Percentiles rank a stretch among this genome's conserved stretches.
Conservation (phyloP, 2,888 invertebrate species). For the Dicyrtomina minuta region DNA sequence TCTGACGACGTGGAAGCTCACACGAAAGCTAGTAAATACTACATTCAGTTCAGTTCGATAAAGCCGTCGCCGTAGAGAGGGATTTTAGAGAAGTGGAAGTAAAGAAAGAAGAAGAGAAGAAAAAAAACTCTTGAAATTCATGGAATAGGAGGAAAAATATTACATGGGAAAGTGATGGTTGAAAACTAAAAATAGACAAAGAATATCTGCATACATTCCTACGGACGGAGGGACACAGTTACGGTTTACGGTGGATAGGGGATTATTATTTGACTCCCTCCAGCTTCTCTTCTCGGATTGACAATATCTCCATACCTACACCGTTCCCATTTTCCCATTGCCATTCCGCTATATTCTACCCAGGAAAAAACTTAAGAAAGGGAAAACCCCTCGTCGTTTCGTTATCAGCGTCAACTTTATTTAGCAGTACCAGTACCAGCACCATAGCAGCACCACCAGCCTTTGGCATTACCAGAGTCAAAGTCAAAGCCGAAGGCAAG, state of each 20-base stretch:
- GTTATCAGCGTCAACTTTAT: too few species aligned
- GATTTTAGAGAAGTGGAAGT: not conserved
- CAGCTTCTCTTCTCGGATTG: not conserved
- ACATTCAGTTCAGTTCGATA: too few species aligned
- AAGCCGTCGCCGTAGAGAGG: too few species aligned
- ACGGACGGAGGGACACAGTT: conserved; percentile 5
- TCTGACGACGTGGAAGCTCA: too few species aligned
- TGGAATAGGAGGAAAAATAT: conserved; percentile 5
- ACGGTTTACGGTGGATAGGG: not conserved
- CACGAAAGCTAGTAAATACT: too few species aligned
- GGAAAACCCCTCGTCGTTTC: not conserved
- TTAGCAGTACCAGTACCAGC: too few species aligned
- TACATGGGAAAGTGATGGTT: not conserved
- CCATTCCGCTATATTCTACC: too few species aligned
- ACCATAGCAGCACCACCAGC: too few species aligned
- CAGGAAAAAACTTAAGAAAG: too few species aligned
- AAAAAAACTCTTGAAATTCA: not conserved
- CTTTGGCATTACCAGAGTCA: too few species aligned
- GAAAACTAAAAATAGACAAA: not conserved
- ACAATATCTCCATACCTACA: not conserved
- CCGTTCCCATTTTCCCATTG: not conserved
- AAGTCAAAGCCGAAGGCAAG: not conserved
- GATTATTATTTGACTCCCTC: conserved; percentile 14
- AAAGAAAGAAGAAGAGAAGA: conserved; percentile 1
- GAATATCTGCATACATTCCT: conserved; percentile 7